A percentile compares a stretch with the other conserved stretches of the same genome.
phyloP scores from a whole-genome alignment of 1,140 invertebrate species.

The Paraescarpia echinospica region DNA sequence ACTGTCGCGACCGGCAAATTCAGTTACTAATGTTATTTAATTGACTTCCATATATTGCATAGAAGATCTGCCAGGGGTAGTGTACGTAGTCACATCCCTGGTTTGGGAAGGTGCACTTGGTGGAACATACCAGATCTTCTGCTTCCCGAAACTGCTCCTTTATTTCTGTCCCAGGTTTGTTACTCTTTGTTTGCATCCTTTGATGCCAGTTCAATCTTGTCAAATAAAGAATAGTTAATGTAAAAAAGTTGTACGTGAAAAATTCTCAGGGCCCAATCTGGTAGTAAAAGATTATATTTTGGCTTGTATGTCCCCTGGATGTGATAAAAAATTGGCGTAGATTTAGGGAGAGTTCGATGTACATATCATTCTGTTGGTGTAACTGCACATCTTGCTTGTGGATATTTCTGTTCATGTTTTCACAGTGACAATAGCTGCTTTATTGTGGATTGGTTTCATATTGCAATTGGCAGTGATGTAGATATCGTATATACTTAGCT shows the following conservation, averaged over 20 bases:
- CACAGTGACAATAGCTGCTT: not conserved
- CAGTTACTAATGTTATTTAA: too few relatives aligned
- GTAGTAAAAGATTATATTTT: conserved; percentile 17
- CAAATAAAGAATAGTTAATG: not conserved
- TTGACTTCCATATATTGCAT: too few relatives aligned
- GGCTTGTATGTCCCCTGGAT: not conserved
- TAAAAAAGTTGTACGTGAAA: not conserved
- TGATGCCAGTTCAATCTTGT: too few relatives aligned
- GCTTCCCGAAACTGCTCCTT: too few relatives aligned
- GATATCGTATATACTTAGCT: not conserved
- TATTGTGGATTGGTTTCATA: not conserved
- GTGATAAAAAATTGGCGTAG: not conserved
- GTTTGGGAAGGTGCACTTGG: too few relatives aligned
- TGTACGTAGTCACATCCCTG: too few relatives aligned
- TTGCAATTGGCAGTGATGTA: not conserved
- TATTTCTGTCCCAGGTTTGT: too few relatives aligned
- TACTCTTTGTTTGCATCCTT: too few relatives aligned
- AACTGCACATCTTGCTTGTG: not conserved
- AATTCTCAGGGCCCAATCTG: not conserved
- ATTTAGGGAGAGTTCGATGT: not conserved
- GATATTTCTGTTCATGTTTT: not conserved
- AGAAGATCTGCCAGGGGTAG: too few relatives aligned
- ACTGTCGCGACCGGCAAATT: too few relatives aligned
- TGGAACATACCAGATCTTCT: too few relatives aligned
- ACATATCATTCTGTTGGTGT: not conserved